Percentiles rank a stretch among this genome's conserved stretches.
Evolutionary conservation across 2,888 invertebrate genomes (phyloP).

Genomic region (Baccha elongata): DNA sequence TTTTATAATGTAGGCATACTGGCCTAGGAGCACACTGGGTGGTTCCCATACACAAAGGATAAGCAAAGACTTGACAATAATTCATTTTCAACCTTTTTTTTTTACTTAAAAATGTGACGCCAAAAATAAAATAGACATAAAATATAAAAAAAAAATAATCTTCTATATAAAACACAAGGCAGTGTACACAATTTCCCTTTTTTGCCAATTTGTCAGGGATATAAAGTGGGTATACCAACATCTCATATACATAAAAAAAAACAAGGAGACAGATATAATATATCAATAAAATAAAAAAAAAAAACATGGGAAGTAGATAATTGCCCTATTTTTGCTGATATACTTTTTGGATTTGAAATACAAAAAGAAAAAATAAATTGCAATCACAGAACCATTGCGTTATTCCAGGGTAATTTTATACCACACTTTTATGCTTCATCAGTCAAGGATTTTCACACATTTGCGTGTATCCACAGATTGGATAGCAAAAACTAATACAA

Average conservation of each 20-base stretch:
- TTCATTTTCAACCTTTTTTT: constrained; percentile 44
- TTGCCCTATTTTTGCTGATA: constrained; percentile 63
- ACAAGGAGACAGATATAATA: constrained; percentile 32
- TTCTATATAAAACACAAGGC: constrained; percentile 11
- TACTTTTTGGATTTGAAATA: constrained; percentile 46
- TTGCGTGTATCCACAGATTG: constrained; percentile 45
- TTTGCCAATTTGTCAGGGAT: constrained; percentile 66
- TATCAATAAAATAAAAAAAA: constrained; percentile 53
- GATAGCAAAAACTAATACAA: constrained; percentile 10
- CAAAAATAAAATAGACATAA: constrained; percentile 39
- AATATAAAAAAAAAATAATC: constrained; percentile 25
- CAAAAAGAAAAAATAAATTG: not conserved
- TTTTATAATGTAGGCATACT: constrained; percentile 16
- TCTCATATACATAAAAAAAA: not conserved
- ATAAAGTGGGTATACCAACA: constrained; percentile 15
- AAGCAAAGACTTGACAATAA: constrained; percentile 34
- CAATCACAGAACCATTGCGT: constrained; percentile 28
- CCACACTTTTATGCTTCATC: constrained; percentile 58
- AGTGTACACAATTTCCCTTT: constrained; percentile 36
- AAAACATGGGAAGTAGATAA: constrained; percentile 43
- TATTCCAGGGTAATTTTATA: constrained; percentile 50
- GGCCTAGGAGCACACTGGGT: not conserved
- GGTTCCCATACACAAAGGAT: not conserved
- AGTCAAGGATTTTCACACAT: constrained; percentile 55
- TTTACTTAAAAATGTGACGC: constrained; percentile 49